Evolutionary conservation across 2,888 invertebrate genomes (phyloP).

Genomic region (Onthophagus sagittarius): DNA sequence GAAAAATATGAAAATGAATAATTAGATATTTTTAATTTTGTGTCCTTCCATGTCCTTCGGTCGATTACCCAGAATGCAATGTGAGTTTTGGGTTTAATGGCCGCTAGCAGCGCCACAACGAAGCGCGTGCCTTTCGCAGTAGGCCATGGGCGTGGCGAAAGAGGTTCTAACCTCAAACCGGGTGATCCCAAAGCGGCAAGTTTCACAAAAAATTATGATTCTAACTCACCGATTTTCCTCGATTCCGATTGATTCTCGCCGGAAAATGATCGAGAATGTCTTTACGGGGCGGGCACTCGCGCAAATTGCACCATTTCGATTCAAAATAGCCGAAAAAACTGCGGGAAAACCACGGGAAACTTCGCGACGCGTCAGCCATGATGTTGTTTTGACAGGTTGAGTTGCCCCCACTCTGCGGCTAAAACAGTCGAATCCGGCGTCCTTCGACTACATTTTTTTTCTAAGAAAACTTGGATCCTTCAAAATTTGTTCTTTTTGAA

Average conservation of each 20-base stretch:
- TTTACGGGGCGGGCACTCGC: not conserved
- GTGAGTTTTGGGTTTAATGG: conserved; percentile 29
- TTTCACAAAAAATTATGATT: not conserved
- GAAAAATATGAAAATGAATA: no score
- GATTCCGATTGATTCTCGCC: not conserved
- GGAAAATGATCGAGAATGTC: not conserved
- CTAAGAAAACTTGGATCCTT: no score
- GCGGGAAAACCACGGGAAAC: conserved; percentile 25
- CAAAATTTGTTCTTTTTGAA: no score
- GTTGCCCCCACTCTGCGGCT: conserved; percentile 34
- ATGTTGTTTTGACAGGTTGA: conserved; percentile 34
- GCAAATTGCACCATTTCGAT: not conserved
- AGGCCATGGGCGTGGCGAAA: conserved; percentile 43
- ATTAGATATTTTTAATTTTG: no score
- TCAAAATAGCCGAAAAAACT: not conserved
- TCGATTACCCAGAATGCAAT: conserved; percentile 26
- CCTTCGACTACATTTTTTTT: no score
- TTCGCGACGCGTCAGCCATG: conserved; percentile 38
- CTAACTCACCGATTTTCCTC: not conserved
- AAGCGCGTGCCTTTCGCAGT: conserved; percentile 38
- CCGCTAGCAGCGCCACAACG: conserved; percentile 22
- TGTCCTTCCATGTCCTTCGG: not conserved
- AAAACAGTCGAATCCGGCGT: not conserved
- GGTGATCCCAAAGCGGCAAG: conserved; percentile 15
- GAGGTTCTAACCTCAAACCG: conserved; percentile 30